Conservation (phyloP, 2,797 vertebrate species). For the Enteromius treurensis region DNA sequence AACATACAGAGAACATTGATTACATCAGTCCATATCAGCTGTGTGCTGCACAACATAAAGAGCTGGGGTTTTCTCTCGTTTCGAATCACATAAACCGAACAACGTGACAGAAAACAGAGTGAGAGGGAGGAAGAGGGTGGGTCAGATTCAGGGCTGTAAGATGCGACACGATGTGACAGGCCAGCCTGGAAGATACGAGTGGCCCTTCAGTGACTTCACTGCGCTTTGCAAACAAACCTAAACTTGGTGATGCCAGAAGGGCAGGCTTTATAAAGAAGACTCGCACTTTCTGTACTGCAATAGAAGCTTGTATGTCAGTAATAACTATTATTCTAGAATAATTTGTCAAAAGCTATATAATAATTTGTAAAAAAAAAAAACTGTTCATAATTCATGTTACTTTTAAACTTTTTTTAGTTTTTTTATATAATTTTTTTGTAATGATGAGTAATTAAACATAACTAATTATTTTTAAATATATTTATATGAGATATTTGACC, state of each 20-base stretch:
- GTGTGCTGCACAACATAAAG: neutral
- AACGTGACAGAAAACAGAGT: neutral
- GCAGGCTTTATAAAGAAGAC: constrained; percentile 1
- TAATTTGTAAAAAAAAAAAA: neutral
- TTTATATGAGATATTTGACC: neutral
- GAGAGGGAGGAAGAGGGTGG: constrained; percentile 11
- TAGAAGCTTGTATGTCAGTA: constrained; percentile 6
- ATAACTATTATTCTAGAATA: no score
- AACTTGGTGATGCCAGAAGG: constrained; percentile 43
- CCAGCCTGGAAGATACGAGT: constrained; percentile 71
- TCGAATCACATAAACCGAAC: neutral
- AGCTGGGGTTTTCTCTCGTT: neutral
- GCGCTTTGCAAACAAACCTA: constrained; percentile 58
- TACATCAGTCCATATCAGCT: neutral
- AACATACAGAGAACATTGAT: constrained; percentile 12
- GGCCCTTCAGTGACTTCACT: constrained; percentile 77
- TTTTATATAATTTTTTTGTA: neutral
- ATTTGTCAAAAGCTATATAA: neutral
- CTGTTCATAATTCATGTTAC: neutral
- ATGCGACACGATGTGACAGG: constrained; percentile 72
- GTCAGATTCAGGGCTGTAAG: constrained; percentile 43
- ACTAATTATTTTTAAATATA: neutral
- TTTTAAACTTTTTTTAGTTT: neutral
- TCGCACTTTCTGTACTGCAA: neutral
- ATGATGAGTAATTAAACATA: neutral